Evolutionary conservation across 2,113 vertebrate genomes (phyloP).

Genomic region (Balaeniceps rex): DNA sequence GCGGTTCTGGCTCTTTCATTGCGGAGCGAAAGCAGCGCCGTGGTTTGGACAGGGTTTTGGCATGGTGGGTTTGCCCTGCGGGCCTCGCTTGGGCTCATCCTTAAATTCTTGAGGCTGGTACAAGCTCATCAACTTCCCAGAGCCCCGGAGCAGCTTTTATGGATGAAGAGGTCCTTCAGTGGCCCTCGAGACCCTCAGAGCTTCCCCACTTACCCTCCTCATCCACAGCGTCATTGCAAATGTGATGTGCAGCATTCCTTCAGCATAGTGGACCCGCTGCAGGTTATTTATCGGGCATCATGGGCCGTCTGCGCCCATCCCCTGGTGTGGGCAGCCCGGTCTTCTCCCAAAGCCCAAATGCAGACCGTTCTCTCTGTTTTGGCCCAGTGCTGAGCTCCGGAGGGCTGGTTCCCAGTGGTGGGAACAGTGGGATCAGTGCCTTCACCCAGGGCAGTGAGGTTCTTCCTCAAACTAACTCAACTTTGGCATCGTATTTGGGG

Average conservation of each 20-base stretch:
- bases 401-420: not conserved
- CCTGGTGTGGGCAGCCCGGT: not conserved
- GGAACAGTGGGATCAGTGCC: not conserved
- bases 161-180: not conserved
- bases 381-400: not conserved
- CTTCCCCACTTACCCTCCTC: not conserved
- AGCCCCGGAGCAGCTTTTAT: not conserved
- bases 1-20: not conserved
- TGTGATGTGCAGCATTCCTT: not conserved
- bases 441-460: not conserved
- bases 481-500: not conserved
- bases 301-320: fast-evolving
- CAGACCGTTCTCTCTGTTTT: not conserved
- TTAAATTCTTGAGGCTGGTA: not conserved
- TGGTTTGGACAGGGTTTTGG: not conserved
- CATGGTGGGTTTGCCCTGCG: not conserved
- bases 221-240: fast-evolving
- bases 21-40: fast-evolving
- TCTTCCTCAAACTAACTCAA: not conserved
- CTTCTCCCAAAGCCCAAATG: not conserved
- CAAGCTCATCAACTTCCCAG: not conserved
- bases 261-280: not conserved
- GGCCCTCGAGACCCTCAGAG: not conserved
- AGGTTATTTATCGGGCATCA: fast-evolving
- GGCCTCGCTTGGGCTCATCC: not conserved